A percentile compares a stretch with the other conserved stretches of the same genome.
phyloP scores from a whole-genome alignment of 92 coral and sea anemone species.

The Phymanthus crucifer region DNA sequence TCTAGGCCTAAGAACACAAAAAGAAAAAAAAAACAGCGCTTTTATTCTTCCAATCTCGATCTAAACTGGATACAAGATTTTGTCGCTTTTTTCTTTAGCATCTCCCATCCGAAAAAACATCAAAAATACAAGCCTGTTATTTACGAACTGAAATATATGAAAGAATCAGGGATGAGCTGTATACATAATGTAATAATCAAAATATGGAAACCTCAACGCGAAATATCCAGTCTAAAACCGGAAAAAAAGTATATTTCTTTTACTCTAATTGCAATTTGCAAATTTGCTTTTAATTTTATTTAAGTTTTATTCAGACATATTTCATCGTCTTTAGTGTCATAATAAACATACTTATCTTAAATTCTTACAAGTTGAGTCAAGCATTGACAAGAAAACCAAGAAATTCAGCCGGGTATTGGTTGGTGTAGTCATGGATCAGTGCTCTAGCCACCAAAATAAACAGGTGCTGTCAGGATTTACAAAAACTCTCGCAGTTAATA shows the following conservation, averaged over 20 bases:
- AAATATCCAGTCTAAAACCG: neutral
- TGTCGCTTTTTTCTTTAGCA: too few relatives aligned
- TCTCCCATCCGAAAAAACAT: neutral
- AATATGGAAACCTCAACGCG: neutral
- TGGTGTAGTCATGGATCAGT: constrained; percentile 17
- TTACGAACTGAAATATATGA: neutral
- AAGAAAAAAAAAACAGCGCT: too few relatives aligned
- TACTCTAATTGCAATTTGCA: neutral
- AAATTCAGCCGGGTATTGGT: neutral
- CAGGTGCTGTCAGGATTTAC: constrained; percentile 12
- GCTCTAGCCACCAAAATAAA: constrained; percentile 14
- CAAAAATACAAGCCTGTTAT: neutral
- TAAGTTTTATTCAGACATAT: neutral
- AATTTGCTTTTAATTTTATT: neutral
- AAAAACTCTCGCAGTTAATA: neutral
- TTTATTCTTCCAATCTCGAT: too few relatives aligned
- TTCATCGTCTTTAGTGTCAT: neutral
- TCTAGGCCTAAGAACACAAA: too few relatives aligned
- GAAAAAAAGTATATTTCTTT: neutral
- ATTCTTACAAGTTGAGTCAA: constrained; percentile 34
- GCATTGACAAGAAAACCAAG: neutral
- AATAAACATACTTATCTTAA: constrained; percentile 11
- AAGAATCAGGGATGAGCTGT: neutral
- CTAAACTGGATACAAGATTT: too few relatives aligned
- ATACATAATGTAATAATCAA: constrained; percentile 6